Percentiles rank a stretch among this genome's conserved stretches.
Conservation (phyloP, 2,888 invertebrate genomes). For the Sericinus montela region DNA sequence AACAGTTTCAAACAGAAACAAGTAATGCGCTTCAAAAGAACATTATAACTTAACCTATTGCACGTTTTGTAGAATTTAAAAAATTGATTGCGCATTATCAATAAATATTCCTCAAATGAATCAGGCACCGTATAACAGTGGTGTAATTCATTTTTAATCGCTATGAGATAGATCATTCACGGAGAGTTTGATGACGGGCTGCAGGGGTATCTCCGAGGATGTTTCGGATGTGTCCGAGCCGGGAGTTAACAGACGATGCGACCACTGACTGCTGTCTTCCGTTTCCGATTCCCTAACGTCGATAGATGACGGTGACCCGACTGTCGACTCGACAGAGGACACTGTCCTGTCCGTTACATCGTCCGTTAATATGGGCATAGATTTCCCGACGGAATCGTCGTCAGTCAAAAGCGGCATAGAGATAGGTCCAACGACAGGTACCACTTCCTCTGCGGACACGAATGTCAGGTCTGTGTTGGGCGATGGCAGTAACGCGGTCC, state of each 20-base stretch:
- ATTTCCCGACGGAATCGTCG: conserved; percentile 51
- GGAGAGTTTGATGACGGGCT: conserved; percentile 59
- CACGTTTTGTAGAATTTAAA: conserved; percentile 37
- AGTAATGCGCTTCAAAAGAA: conserved; percentile 8
- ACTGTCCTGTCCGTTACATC: conserved; percentile 47
- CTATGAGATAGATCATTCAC: conserved; percentile 49
- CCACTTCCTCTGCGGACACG: conserved; percentile 41
- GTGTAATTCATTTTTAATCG: conserved; percentile 35
- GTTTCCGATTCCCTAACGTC: conserved; percentile 49
- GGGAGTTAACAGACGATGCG: conserved; percentile 55
- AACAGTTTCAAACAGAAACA: neutral
- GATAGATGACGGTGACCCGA: conserved; percentile 45
- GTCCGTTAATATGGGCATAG: conserved; percentile 69
- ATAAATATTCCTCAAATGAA: conserved; percentile 19
- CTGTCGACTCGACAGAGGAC: conserved; percentile 47
- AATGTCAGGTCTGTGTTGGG: conserved; percentile 58
- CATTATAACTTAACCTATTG: conserved; percentile 46
- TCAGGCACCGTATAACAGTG: neutral
- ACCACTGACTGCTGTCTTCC: conserved; percentile 48
- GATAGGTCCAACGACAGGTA: conserved; percentile 53
- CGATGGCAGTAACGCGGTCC: conserved; percentile 42
- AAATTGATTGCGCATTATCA: conserved; percentile 25
- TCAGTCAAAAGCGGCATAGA: conserved; percentile 82
- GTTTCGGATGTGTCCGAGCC: conserved; percentile 59
- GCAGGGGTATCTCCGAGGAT: conserved; percentile 63